Base-by-base conservation (phyloP, 1,140 invertebrate genomes). In the Lepeophtheirus salmonis region DNA sequence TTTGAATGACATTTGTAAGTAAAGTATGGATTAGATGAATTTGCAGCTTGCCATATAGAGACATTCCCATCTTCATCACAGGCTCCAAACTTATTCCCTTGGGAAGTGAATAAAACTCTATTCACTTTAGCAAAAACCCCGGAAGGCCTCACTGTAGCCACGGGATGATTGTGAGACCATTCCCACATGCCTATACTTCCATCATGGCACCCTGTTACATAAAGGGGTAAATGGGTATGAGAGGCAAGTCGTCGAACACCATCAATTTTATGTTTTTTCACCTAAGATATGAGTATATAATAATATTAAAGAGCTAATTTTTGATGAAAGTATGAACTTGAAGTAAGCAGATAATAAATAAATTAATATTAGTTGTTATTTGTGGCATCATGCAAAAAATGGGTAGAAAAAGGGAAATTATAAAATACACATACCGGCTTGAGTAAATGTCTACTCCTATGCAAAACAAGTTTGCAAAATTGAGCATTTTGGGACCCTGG, bases 11-110 rank as follows among this genome's bases (percentile, higher is more conserved):
- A 97, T 70, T 89, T 86, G 65, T 91, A 81, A 65, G 82, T 95
- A 21, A 60, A 60, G 48, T 41, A 60, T 57, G 59, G 50, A 4
- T 53, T 18, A 14, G 50, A 18, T 16, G 59, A 18, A 61, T 61
- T 61, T 12, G 21, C 50, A 2, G 72, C 70, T 86, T 86, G 49
- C 86, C 86, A 69, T 89, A 86, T 1, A 83, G 63, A 65, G 12
- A 67, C 49, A 63, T 71, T 69, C n/a, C 77, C 76, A 67, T 78
- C 75, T 2, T 68, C 85, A 73, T 97, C 92, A 22, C 86, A 85
- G 0, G 94, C 88, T 20, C 91, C 91, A 70, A 96, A 96, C 78
- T 98, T 98, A 72, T 97, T 98, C 50, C 95, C 95, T 70, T 97
- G 91, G 68, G 88, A 81, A 52, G 87, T 91, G 71, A 97, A 98